Conservation (phyloP, 2,888 invertebrate species). For the Empis livida region DNA sequence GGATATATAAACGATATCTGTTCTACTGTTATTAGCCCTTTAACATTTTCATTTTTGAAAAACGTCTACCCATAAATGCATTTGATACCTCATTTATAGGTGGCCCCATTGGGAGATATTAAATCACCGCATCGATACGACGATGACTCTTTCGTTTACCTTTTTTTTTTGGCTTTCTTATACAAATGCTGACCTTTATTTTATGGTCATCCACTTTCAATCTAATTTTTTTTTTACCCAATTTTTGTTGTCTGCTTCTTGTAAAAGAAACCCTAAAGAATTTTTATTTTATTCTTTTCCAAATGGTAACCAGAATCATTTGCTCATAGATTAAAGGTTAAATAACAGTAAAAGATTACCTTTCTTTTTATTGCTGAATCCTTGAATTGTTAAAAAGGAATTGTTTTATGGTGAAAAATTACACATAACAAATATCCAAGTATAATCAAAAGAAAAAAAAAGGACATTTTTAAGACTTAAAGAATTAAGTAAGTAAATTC, state of each 20-base stretch:
- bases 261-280: too few relatives aligned
- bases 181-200: slow-evolving; percentile 12
- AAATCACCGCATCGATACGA: slow-evolving; percentile 11
- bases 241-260: too few relatives aligned
- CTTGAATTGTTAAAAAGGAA: too few relatives aligned
- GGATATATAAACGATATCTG: too few relatives aligned
- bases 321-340: slow-evolving; percentile 9
- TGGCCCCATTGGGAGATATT: slow-evolving; percentile 13
- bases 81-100: slow-evolving; percentile 14
- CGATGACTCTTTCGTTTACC: neutral
- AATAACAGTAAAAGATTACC: neutral
- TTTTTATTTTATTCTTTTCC: too few relatives aligned
- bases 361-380: too few relatives aligned
- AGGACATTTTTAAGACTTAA: too few relatives aligned
- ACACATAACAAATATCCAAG: too few relatives aligned
- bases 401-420: too few relatives aligned
- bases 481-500: too few relatives aligned
- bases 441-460: too few relatives aligned
- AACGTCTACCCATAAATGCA: slow-evolving; percentile 12
- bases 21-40: slow-evolving; percentile 5
- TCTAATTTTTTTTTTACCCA: too few relatives aligned
- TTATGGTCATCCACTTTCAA: slow-evolving; percentile 3
- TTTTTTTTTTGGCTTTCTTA: neutral
- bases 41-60: slow-evolving; percentile 8
- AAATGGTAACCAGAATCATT: slow-evolving; percentile 4